Evolutionary conservation across 2,797 vertebrate genomes (phyloP).

Genomic region (Pseudomugil gertrudae): DNA sequence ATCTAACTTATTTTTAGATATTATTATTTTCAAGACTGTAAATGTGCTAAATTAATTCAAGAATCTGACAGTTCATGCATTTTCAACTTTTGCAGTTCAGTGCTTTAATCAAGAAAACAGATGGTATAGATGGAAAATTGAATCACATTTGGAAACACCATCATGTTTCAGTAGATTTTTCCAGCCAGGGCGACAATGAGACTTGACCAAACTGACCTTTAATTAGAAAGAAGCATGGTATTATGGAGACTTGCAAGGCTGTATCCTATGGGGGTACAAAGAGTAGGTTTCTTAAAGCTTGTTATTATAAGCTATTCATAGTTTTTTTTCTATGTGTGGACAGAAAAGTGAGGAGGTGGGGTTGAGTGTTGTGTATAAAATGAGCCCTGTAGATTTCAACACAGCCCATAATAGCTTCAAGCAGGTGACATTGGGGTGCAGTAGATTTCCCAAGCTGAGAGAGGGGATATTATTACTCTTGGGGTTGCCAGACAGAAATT

Average conservation of each 20-base stretch:
- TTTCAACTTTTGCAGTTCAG: constrained; percentile 61
- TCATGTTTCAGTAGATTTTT: constrained; percentile 69
- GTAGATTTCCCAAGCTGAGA: constrained; percentile 86
- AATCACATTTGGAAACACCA: constrained; percentile 80
- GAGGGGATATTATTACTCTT: constrained; percentile 84
- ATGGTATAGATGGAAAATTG: constrained; percentile 78
- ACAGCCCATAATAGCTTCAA: constrained; percentile 81
- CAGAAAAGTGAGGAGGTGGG: constrained; percentile 57
- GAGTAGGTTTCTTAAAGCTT: constrained; percentile 81
- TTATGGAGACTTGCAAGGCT: constrained; percentile 71
- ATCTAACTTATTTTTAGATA: not conserved
- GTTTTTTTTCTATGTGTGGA: constrained; percentile 71
- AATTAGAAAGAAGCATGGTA: constrained; percentile 84
- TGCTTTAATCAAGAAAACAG: constrained; percentile 74
- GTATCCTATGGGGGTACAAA: constrained; percentile 78
- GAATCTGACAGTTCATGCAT: constrained; percentile 44
- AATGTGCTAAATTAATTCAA: constrained; percentile 36
- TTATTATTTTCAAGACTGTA: constrained; percentile 14
- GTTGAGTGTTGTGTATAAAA: constrained; percentile 78
- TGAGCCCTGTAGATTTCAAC: constrained; percentile 82
- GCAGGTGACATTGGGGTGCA: constrained; percentile 74
- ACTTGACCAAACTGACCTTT: constrained; percentile 83
- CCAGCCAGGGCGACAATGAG: constrained; percentile 72
- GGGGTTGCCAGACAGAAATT: constrained; percentile 81
- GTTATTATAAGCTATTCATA: constrained; percentile 85